A percentile compares a stretch with the other conserved stretches of the same genome.
Conservation (phyloP, 2,113 vertebrate genomes). For the Pseudonaja textilis region DNA sequence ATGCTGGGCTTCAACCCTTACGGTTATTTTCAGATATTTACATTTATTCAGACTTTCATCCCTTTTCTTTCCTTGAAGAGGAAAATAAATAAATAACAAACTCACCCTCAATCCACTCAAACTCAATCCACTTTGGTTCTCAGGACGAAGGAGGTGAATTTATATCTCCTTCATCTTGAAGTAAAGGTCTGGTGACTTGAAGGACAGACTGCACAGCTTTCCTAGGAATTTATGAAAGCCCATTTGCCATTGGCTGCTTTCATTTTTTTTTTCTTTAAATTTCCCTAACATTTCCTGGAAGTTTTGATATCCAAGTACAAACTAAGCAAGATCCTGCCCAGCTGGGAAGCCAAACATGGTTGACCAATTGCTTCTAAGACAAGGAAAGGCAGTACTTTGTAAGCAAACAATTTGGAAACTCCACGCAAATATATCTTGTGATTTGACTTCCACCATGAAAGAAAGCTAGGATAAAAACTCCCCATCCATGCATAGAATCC, state of each 20-base stretch:
- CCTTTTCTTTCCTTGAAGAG: not conserved
- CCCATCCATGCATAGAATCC: not conserved
- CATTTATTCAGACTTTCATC: not conserved
- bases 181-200: not conserved
- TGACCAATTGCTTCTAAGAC: not conserved
- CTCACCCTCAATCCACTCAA: not conserved
- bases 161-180: not conserved
- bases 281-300: not conserved
- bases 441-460: not conserved
- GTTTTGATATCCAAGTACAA: not conserved
- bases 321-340: not conserved
- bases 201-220: not conserved
- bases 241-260: not conserved
- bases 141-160: not conserved
- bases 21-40: not conserved
- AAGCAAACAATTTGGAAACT: not conserved
- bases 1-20: not conserved
- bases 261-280: not conserved
- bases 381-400: not conserved
- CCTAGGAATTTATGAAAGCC: not conserved
- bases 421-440: not conserved
- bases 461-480: not conserved
- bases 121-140: no score
- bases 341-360: not conserved
- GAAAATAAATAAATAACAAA: not conserved